Percentiles rank a stretch among this genome's conserved stretches.
phyloP scores from a whole-genome alignment of 2,888 invertebrate genomes.

The Agriopis aurantiaria region DNA sequence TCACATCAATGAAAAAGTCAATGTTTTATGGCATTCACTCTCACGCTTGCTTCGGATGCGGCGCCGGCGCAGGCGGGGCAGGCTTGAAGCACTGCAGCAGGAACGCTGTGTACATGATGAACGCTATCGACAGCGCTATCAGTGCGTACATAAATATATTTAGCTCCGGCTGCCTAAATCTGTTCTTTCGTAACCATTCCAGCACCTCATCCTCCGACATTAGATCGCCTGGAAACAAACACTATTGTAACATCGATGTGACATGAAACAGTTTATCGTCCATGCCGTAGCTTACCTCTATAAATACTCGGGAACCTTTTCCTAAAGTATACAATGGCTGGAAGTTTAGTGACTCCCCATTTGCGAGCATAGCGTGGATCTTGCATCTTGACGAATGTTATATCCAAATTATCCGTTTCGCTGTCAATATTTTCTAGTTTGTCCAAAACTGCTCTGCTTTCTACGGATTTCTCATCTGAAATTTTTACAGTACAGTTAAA shows the following conservation, averaged over 20 bases:
- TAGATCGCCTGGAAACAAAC: conserved; percentile 89
- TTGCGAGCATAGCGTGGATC: conserved; percentile 96
- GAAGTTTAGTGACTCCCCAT: conserved; percentile 97
- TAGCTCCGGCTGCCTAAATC: conserved; percentile 96
- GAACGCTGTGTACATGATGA: conserved; percentile 96
- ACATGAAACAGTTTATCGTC: not conserved
- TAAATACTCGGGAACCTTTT: conserved; percentile 97
- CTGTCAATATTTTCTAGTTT: conserved; percentile 97
- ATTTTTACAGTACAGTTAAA: not conserved
- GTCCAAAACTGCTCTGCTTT: conserved; percentile 93
- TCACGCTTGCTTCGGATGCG: conserved; percentile 90
- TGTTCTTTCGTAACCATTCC: conserved; percentile 97
- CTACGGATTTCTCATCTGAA: conserved; percentile 93
- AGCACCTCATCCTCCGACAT: conserved; percentile 94
- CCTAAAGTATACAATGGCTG: conserved; percentile 96
- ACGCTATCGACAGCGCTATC: conserved; percentile 93
- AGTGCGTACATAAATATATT: conserved; percentile 98
- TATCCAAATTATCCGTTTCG: conserved; percentile 97
- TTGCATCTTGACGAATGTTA: conserved; percentile 97
- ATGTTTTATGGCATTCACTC: conserved; percentile 46
- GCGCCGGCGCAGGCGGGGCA: conserved; percentile 87
- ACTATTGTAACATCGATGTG: conserved; percentile 5
- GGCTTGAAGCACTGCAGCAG: conserved; percentile 95
- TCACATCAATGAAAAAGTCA: conserved; percentile 56
- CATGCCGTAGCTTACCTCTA: conserved; percentile 88